Evolutionary conservation across 2,113 vertebrate species (phyloP).

Genomic region (Otocyon megalotis): DNA sequence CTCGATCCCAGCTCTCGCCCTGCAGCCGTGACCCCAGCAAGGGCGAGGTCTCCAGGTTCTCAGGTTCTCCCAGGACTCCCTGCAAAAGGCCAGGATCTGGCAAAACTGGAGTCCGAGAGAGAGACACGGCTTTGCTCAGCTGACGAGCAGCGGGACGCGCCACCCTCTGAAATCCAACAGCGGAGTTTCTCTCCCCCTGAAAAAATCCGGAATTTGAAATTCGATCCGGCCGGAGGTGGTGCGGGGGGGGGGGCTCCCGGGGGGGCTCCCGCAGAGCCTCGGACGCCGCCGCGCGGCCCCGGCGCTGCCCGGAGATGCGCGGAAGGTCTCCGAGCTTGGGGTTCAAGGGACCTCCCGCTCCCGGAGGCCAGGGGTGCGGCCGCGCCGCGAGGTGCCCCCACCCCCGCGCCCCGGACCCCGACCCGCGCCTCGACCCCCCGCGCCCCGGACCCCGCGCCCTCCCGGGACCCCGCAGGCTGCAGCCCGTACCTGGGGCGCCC

Average conservation of each 20-base stretch:
- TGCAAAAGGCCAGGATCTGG: constrained; percentile 31
- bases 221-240: too few relatives aligned
- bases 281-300: too few relatives aligned
- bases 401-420: too few relatives aligned
- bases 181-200: background rate
- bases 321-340: too few relatives aligned
- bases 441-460: too few relatives aligned
- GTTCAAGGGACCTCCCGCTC: too few relatives aligned
- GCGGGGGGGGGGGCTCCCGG: too few relatives aligned
- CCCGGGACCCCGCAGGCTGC: background rate
- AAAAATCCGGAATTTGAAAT: constrained; percentile 45
- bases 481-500: constrained; percentile 59
- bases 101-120: background rate
- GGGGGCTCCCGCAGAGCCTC: too few relatives aligned
- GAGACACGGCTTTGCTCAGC: background rate
- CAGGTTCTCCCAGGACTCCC: background rate
- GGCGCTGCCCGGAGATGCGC: too few relatives aligned
- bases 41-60: background rate
- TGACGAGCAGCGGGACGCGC: background rate
- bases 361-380: too few relatives aligned
- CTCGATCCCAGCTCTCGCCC: background rate
- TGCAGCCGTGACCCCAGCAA: background rate
- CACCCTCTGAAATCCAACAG: background rate
- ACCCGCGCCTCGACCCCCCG: too few relatives aligned
- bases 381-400: too few relatives aligned